Evolutionary conservation across 2,888 invertebrate genomes (phyloP), one percentile per base, ranked within the genome.

Genomic region (Bombylius major): DNA sequence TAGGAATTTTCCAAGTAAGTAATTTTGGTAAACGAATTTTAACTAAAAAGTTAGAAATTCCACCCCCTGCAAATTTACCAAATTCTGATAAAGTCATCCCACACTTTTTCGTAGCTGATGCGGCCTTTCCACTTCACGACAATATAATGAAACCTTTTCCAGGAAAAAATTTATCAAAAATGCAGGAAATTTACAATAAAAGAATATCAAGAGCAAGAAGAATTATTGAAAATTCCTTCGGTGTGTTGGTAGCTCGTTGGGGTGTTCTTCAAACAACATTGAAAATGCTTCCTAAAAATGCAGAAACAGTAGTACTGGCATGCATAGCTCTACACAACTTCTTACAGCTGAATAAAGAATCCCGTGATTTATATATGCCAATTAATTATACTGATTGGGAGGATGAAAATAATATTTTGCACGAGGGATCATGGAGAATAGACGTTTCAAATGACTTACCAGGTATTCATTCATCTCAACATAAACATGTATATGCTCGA

Each of bases 271-370:
- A 13, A 5, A 46, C 48, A 7, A n/a, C 49, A 12, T 36, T 53
- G 5, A 49, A 44, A 44, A 53, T 56, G 45, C 31, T 31, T 14
- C 46, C 50, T 6, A 33, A 34, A 36, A 58, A 57, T 56, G 58
- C 51, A 7, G 57, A 56, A 50, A 57, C 54, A 55, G 39, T 59
- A 14, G 50, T 58, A 0, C 45, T 56, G n/a, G 55, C 56, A 39
- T 56, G 53, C 42, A 33, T 57, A 13, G 54, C 49, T 8, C 33
- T 59, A 31, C 58, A 61, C 34, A 59, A 56, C 55, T 61, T 56
- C 14, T 9, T 36, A 8, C 36, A 9, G 7, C 34, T 31, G 31
- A 51, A 42, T 23, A 8, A 11, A 12, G 31, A 31, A 44, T 8
- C 9, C 11, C 1, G 3, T 7, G 12, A 44, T 9, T 13, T 44